Evolutionary conservation across 2,797 vertebrate genomes (phyloP), one percentile per base, ranked within the genome.

Genomic region (Brachyalestes nurse): DNA sequence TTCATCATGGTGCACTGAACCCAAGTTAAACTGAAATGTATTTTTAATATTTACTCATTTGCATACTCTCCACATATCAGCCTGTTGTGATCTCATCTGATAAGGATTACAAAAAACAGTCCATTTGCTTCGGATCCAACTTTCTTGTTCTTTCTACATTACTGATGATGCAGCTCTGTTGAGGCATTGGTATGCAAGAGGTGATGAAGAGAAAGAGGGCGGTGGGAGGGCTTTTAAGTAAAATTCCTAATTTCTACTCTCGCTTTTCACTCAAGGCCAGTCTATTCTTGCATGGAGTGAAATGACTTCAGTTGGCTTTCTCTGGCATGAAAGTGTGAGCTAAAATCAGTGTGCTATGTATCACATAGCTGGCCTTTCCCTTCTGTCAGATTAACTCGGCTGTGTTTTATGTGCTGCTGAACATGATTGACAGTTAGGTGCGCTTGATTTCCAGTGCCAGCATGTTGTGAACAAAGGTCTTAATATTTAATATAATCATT

Each of bases 71-170:
- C 1, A 6, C 45, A 17, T 23, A 16, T 49, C 66, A 13, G 67
- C 16, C 40, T 45, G 40, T 23, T 49, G 45, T 70, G 42, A 6
- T 55, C 28, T 10, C 8, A n/a, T 55, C 25, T 71, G 47, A 21
- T 70, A 9, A 34, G 21, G 42, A 21, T 45, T 23, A 49, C n/a
- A 51, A 25, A 28, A 17, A 67, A 12, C 19, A 67, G n/a, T 66
- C 64, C 16, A 67, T 42, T 67, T 47, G n/a, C 40, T 67, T 45
- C 21, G 38, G n/a, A 6, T 67, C 65, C 6, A 65, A 65, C 34
- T 34, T 23, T 65, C 62, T 65, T 65, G 28, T 40, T 40, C 62
- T 69, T 2, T 45, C 65, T 69, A 40, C 65, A n/a, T 6, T 66
- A n/a, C 19, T 69, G 40, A 47, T 38, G 62, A 34, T 38, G 28